Conservation (phyloP, 2,888 invertebrate species). For the Chrysopilus asiliformis region DNA sequence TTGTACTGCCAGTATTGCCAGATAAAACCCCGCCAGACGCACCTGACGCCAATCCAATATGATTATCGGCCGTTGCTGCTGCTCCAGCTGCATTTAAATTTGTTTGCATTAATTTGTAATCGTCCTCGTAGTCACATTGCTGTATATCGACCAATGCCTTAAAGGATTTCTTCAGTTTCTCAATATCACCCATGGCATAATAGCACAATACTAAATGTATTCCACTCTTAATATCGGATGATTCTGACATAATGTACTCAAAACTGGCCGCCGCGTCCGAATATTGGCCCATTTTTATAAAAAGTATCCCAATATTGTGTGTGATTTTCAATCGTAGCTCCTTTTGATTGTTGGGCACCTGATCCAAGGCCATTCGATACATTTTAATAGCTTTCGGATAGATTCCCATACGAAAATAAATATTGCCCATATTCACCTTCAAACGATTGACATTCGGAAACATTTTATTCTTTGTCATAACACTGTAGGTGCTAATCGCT, state of each 20-base stretch:
- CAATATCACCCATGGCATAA: conserved; percentile 78
- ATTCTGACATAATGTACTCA: conserved; percentile 96
- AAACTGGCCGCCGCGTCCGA: conserved; percentile 93
- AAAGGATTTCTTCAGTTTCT: conserved; percentile 88
- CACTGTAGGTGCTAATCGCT: conserved; percentile 89
- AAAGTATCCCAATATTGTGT: conserved; percentile 85
- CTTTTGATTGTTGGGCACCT: conserved; percentile 85
- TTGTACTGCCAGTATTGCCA: conserved; percentile 1
- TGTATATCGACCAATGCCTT: conserved; percentile 80
- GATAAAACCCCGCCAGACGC: no score
- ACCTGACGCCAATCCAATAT: no score
- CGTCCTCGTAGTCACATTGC: conserved; percentile 64
- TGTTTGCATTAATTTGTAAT: conserved; percentile 52
- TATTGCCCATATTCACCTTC: conserved; percentile 97
- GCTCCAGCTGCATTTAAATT: conserved; percentile 23
- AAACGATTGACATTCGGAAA: conserved; percentile 86
- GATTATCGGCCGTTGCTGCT: conserved; percentile 11
- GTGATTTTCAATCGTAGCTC: conserved; percentile 90
- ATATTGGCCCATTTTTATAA: conserved; percentile 92
- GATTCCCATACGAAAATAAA: conserved; percentile 87
- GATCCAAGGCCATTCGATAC: conserved; percentile 97
- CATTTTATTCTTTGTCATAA: conserved; percentile 85
- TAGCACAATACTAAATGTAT: conserved; percentile 82
- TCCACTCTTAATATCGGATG: conserved; percentile 76
- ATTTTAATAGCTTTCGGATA: conserved; percentile 92